Evolutionary conservation across 2,888 invertebrate genomes (phyloP), one percentile per base, ranked within the genome.

Genomic region (Ernsta delagoae): DNA sequence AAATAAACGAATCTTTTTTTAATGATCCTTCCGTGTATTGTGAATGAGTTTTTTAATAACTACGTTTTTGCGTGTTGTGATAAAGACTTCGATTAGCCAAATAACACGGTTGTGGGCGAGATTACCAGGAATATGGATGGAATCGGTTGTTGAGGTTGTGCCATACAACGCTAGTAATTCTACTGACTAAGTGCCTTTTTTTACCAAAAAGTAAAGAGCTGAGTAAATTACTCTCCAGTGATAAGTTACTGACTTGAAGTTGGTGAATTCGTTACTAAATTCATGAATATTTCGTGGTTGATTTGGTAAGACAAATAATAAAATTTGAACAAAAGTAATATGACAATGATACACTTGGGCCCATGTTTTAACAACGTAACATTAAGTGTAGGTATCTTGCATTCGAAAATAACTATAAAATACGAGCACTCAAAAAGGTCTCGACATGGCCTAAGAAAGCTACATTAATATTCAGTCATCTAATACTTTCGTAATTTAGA

Each of bases 1-100:
- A 8, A 24, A 24, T 53, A 53, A 53, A 48, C 5, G 24, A 53
- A 24, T 12, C 5, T 24, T 24, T 8, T 12, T 57, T 11, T 31
- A 8, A 54, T 11, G 54, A 57, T 57, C 5, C 31, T 57, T 57
- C 31, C 36, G 31, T 34, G 11, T 56, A 56, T n/a, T 34, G 4
- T 53, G 24, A 24, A 53, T 8, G 3, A 53, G 16, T 53, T 53
- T 53, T n/a, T 12, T 65, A 50, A 65, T 59, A 59, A 65, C 39
- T 48, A 48, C 39, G 50, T 65, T 50, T 50, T 48, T 59, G 65
- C 65, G 65, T 65, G 59, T 65, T 59, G n/a, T 50, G 50, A 59
- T 65, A 39, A 36, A 59, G 36, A 11, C 36, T 65, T 50, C 24
- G 50, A 65, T 65, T 59, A 45, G 39, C 50, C 5, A 65, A 65